Evolutionary conservation across 2,888 invertebrate species (phyloP).

Genomic region (Gonocerus acuteangulatus): DNA sequence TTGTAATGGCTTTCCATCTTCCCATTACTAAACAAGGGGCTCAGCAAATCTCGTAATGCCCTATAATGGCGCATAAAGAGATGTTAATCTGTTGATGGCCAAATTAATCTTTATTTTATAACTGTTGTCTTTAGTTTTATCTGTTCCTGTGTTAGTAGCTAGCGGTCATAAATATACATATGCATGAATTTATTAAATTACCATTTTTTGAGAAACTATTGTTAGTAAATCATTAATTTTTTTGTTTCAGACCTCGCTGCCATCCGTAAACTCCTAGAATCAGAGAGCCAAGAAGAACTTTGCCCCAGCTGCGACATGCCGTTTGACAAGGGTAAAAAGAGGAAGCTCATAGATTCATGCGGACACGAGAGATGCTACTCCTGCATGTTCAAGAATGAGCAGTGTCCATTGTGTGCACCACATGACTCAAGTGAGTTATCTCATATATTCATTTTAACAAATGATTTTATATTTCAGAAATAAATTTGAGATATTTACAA

Average conservation of each 20-base stretch:
- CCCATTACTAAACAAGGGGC: too few species aligned
- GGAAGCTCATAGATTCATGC: constrained; percentile 88
- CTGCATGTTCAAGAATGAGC: constrained; percentile 86
- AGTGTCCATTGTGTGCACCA: constrained; percentile 72
- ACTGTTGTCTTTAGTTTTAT: too few species aligned
- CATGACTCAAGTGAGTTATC: constrained; percentile 27
- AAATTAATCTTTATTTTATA: too few species aligned
- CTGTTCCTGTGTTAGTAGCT: too few species aligned
- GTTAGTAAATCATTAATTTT: too few species aligned
- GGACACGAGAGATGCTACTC: constrained; percentile 93
- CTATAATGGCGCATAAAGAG: too few species aligned
- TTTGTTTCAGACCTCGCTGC: constrained; percentile 71
- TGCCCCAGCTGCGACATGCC: constrained; percentile 88
- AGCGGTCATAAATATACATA: too few species aligned
- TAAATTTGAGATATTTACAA: not conserved
- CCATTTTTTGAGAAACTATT: too few species aligned
- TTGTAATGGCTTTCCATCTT: too few species aligned
- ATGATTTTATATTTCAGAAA: not conserved
- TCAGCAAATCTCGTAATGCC: too few species aligned
- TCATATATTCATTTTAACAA: not conserved
- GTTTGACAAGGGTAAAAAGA: constrained; percentile 92
- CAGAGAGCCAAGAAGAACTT: constrained; percentile 52
- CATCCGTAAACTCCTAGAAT: constrained; percentile 57
- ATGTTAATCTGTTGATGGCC: too few species aligned
- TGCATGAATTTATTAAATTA: too few species aligned